Base-by-base conservation (phyloP, 2,888 invertebrate species). In the Aquatica leii region DNA sequence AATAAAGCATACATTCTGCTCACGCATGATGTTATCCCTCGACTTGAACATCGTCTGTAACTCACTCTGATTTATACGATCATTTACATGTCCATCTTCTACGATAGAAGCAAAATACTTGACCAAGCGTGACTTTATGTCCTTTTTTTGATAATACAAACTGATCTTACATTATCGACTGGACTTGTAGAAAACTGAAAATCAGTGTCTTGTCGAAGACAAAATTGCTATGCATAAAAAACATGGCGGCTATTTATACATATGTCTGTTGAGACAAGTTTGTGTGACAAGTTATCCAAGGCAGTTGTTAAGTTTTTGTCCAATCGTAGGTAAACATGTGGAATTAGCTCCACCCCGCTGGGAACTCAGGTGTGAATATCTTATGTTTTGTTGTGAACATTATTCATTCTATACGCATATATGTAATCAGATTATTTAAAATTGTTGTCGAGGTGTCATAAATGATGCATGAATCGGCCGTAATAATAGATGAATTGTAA, bases 301-400 rank as follows among this genome's bases (percentile, higher is more conserved):
- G 37, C 61, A 53, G 49, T 63, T 64, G 59, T 66, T 46, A 37
- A 56, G 63, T 68, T 68, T 68, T 68, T 63, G 52, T 66, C 68
- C 61, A 66, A 66, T 64, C 57, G 55, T 50, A 56, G 60, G 59
- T 59, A 56, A 60, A 62, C 54, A 55, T 51, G 43, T 55, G 61
- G 55, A 65, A 59, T 64, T 70, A 65, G 66, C 70, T 68, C 70
- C 70, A 70, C 70, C 70, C 70, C 62, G 64, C 63, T 65, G 66
- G 50, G 64, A 65, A 52, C 60, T 68, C 67, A 70, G 68, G 70
- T 70, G 70, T 70, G 65, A 70, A 70, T 62, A 50, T 43, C 54
- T 66, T 57, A 54, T 59, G 53, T 56, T 57, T 46, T 52, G 53
- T 53, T 59, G 53, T 54, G 51, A 34, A 59, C 63, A 63, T 63